These are phyloP conservation scores for Macropodus opercularis DNA, from an alignment of 2,797 vertebrate genomes.

Conservation along the genomic window DNA sequence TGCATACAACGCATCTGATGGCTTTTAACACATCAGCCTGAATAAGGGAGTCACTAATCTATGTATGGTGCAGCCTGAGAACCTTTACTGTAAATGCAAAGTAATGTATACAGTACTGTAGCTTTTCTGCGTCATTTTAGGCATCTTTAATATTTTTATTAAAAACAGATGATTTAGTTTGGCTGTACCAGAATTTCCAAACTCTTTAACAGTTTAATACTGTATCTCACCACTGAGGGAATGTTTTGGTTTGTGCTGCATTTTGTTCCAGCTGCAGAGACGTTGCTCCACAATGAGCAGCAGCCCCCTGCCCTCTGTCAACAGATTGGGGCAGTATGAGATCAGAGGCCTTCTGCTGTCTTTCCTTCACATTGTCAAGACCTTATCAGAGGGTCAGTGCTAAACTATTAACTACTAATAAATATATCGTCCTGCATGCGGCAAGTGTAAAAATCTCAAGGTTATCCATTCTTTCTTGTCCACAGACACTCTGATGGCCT, in stretches of 20 bases:
- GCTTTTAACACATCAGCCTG: too few species aligned
- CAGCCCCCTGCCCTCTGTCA: slow-evolving; percentile 77
- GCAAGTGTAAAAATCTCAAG: background rate
- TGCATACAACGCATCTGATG: too few species aligned
- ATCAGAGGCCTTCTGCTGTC: slow-evolving; percentile 91
- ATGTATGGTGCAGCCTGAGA: too few species aligned
- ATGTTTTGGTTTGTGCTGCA: background rate
- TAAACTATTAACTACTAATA: too few species aligned
- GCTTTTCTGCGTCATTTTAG: too few species aligned
- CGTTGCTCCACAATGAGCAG: slow-evolving; percentile 88
- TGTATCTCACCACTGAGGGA: background rate
- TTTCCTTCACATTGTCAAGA: slow-evolving; percentile 91
- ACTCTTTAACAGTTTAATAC: too few species aligned
- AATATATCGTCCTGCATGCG: too few species aligned
- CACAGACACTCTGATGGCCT: slow-evolving; percentile 89
- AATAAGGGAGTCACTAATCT: too few species aligned
- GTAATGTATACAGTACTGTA: too few species aligned
- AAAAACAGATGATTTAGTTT: background rate
- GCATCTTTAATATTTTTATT: background rate
- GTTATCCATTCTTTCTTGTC: slow-evolving; percentile 34
- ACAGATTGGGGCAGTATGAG: slow-evolving; percentile 91
- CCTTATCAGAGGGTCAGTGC: slow-evolving; percentile 91
- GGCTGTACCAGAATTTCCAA: background rate
- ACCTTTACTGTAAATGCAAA: too few species aligned
- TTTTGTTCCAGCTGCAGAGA: slow-evolving; percentile 82